Evolutionary conservation across 2,888 invertebrate genomes (phyloP), one percentile per base, ranked within the genome.

Genomic region (Epiblema foenella): DNA sequence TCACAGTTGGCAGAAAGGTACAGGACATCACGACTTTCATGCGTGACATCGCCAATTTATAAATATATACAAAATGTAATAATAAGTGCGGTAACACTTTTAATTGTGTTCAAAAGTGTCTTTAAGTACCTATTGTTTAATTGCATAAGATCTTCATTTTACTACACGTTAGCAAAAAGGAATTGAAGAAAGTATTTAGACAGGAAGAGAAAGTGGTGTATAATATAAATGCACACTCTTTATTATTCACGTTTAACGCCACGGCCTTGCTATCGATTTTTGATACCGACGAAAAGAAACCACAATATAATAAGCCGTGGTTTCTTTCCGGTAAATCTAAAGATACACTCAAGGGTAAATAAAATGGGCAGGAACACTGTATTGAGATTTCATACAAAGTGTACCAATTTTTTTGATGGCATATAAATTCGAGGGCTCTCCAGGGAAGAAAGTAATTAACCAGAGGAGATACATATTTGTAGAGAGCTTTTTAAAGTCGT

Each of bases 141-240:
- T 46, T 46, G 12, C 42, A 42, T n/a, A 46, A n/a, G 15, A 56
- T 8, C 29, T 18, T 56, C 56, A 29, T 29, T 29, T 29, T 56
- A n/a, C 15, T 12, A 15, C 12, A 24, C 11, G 17, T 33, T 7
- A 33, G 15, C 12, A 56, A 29, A n/a, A 56, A 56, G 24, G 29
- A 56, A 8, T n/a, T n/a, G 29, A 24, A 17, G 42, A 56, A 39
- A 65, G 18, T 46, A 20, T 12, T 20, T 9, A 20, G 46, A 57
- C 24, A 67, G 59, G 59, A 67, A 68, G 67, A 59, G 67, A 68
- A 68, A 68, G 67, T 68, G 51, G 66, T 33, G 42, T 42, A 49
- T 8, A 54, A 24, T 42, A 39, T 59, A 52, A 51, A 67, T 68
- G 39, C 46, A 65, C 29, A 29, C 29, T 65, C 56, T 68, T 59